Base-by-base conservation (phyloP, 2,888 invertebrate species). In the Perdita meconis region DNA sequence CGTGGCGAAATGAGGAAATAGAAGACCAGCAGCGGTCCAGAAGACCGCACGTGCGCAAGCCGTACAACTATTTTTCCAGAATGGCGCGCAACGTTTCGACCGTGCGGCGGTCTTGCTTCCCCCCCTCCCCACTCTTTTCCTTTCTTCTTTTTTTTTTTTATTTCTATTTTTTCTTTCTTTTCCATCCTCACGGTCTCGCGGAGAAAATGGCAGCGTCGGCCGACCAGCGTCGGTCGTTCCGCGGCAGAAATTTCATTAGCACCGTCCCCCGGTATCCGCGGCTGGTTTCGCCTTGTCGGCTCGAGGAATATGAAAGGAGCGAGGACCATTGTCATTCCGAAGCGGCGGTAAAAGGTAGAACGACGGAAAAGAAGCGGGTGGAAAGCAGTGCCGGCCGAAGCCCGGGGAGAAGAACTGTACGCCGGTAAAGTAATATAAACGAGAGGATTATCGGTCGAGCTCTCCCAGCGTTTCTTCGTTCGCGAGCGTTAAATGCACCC, bases 351-450 rank as follows among this genome's bases (percentile, higher is more conserved):
- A 6, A 51, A 19, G 30, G 19, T 30, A 26, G 44, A 8, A 12
- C 5, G 19, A 30, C n/a, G 19, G 44, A 26, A 24, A 53, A 38
- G 55, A 5, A n/a, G 53, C 12, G 26, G 53, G 13, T n/a, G 38
- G 59, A 67, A 64, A 34, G 67, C 40, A 42, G 44, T 16, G 24
- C 10, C 16, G 26, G 38, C 59, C 51, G 64, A 73, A 60, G 3
- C 16, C 42, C 55, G 44, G 36, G 57, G 24, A n/a, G 53, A 47
- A 56, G 60, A 61, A 61, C 72, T 47, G 76, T 61, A 63, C 67
- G 65, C 70, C 77, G 81, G 81, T 82, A 81, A 83, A 86, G 85
- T 86, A 86, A 86, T 86, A 86, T 86, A 86, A 86, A 86, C 86
- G 86, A 86, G 85, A 85, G 82, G 86, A 86, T 86, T 86, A 86